phyloP scores from a whole-genome alignment of 2,888 invertebrate genomes.

The Folsomia candida region DNA sequence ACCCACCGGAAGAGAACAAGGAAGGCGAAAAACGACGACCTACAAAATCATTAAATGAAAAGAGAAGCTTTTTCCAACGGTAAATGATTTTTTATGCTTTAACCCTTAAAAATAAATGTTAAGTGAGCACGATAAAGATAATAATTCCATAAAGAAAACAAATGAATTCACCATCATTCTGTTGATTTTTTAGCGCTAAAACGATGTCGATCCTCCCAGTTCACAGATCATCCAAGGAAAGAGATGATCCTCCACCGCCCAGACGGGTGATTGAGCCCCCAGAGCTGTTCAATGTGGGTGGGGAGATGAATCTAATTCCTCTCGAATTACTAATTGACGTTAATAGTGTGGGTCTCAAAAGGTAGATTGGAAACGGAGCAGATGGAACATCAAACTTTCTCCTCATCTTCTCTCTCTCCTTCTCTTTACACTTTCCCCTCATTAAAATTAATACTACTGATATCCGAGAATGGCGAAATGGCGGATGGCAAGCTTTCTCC shows the following conservation, averaged over 20 bases:
- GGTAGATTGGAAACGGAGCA: neutral
- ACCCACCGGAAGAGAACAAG: neutral
- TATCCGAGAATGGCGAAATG: too few species aligned
- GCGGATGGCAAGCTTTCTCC: too few species aligned
- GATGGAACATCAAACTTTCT: neutral
- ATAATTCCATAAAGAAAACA: too few species aligned
- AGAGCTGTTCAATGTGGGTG: constrained; percentile 51
- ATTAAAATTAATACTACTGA: too few species aligned
- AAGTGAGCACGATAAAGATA: too few species aligned
- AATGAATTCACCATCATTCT: too few species aligned
- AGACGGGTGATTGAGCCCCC: constrained; percentile 38
- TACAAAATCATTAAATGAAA: constrained; percentile 32
- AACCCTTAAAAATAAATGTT: too few species aligned
- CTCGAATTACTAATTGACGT: constrained; percentile 50
- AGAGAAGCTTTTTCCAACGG: constrained; percentile 42
- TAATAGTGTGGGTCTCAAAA: constrained; percentile 27
- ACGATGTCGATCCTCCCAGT: constrained; percentile 49
- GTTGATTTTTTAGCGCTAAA: constrained; percentile 50
- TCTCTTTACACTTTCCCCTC: too few species aligned
- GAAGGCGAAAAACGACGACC: constrained; percentile 12
- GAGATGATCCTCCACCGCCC: constrained; percentile 30
- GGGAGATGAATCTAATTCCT: constrained; percentile 51
- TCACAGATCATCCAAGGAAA: constrained; percentile 38
- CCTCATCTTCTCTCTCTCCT: neutral
- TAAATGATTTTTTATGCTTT: too few species aligned